Percentiles rank a stretch among this genome's conserved stretches.
phyloP scores from a whole-genome alignment of 2,113 vertebrate genomes.

The Mesocricetus auratus region DNA sequence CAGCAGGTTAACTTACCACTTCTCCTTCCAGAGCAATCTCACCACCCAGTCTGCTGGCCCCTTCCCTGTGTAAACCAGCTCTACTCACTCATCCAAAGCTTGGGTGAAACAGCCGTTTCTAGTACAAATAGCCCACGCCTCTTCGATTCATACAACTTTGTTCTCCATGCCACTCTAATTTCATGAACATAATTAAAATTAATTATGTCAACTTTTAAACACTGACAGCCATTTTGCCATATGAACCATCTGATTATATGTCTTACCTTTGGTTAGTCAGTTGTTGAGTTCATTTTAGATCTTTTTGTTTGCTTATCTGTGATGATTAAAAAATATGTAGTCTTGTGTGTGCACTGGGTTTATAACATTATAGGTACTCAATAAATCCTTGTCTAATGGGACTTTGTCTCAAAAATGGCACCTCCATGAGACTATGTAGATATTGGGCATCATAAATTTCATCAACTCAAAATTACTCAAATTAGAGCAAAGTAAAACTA shows the following conservation, averaged over 20 bases:
- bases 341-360: not conserved
- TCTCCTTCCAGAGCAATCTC: not conserved
- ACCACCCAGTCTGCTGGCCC: not conserved
- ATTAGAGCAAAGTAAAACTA: conserved; percentile 43
- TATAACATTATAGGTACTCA: not conserved
- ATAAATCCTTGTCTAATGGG: not conserved
- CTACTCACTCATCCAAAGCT: not conserved
- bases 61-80: not conserved
- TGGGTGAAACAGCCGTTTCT: not conserved
- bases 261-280: not conserved
- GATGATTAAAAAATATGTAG: not conserved
- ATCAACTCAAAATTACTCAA: not conserved
- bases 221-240: not conserved
- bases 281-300: not conserved
- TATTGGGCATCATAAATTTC: conserved; percentile 13
- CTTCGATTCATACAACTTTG: not conserved
- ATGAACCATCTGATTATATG: not conserved
- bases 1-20: not conserved
- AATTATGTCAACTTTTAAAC: not conserved
- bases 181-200: not conserved
- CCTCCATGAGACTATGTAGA: not conserved
- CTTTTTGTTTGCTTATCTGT: conserved; percentile 39
- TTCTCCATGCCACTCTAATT: not conserved
- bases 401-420: conserved; percentile 48
- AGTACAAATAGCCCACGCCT: not conserved